Evolutionary conservation across 2,888 invertebrate genomes (phyloP).

Genomic region (Agonum fuliginosum): DNA sequence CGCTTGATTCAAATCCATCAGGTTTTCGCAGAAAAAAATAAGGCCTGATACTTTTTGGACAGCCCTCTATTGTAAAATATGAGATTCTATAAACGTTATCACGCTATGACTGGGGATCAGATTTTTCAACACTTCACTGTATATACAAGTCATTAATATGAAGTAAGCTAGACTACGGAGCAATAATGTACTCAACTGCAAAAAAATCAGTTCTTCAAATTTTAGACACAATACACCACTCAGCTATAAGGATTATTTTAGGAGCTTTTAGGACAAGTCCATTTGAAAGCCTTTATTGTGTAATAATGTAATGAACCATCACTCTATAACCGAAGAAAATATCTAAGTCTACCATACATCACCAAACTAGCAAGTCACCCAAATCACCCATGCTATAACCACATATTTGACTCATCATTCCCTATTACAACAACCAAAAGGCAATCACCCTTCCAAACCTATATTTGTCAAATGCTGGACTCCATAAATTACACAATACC

Average conservation of each 20-base stretch:
- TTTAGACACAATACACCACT: too few species aligned
- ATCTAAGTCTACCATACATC: not conserved
- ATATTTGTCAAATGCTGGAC: not conserved
- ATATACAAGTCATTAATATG: too few species aligned
- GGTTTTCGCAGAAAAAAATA: too few species aligned
- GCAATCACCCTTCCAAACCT: not conserved
- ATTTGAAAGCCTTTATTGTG: constrained; percentile 5
- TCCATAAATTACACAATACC: constrained; percentile 8
- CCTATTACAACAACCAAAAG: not conserved
- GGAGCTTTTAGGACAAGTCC: not conserved
- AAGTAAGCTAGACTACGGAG: too few species aligned
- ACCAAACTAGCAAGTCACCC: not conserved
- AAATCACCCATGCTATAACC: not conserved
- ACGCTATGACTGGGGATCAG: too few species aligned
- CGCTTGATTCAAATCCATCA: too few species aligned
- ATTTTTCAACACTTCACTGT: too few species aligned
- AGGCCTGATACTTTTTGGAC: too few species aligned
- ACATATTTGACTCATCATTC: not conserved
- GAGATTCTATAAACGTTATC: too few species aligned
- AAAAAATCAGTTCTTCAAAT: too few species aligned
- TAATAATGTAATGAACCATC: constrained; percentile 3
- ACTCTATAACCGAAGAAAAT: not conserved
- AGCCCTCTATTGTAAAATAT: too few species aligned
- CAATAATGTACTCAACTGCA: too few species aligned
- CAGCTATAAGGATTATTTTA: not conserved